Evolutionary conservation across 1,140 invertebrate species (phyloP).

Genomic region (Trichonephila clavata): DNA sequence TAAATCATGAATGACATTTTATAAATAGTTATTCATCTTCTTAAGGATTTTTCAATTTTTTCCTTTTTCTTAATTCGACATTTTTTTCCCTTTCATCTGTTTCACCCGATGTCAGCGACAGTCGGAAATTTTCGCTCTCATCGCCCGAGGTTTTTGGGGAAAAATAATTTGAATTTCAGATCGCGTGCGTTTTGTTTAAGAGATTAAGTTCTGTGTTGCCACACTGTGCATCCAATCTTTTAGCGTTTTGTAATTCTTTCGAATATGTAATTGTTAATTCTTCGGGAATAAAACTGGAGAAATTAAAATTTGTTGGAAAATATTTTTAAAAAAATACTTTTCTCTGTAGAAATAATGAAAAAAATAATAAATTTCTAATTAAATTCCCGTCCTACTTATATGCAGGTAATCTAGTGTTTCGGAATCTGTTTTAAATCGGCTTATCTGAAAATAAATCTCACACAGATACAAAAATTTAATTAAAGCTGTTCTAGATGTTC

Average conservation of each 20-base stretch:
- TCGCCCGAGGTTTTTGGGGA: slow-evolving; percentile 28
- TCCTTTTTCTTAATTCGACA: not conserved
- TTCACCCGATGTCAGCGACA: slow-evolving; percentile 10
- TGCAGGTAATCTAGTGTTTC: too few species aligned
- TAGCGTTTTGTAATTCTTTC: too few species aligned
- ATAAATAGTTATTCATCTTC: slow-evolving; percentile 55
- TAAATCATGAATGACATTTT: slow-evolving; percentile 72
- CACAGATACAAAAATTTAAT: too few species aligned
- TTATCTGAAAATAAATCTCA: too few species aligned
- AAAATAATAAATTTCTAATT: not conserved
- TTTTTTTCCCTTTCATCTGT: not conserved
- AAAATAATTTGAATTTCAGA: slow-evolving; percentile 42
- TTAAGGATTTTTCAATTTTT: slow-evolving; percentile 50
- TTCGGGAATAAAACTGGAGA: not conserved
- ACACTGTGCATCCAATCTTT: not conserved
- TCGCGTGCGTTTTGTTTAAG: not conserved
- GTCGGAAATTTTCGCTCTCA: not conserved
- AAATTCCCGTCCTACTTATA: not conserved
- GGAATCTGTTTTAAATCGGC: too few species aligned
- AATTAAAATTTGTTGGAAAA: not conserved
- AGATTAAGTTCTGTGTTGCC: not conserved
- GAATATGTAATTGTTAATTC: not conserved
- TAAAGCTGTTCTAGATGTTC: too few species aligned
- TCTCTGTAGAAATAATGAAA: not conserved
- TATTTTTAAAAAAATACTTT: not conserved